These are phyloP conservation scores for Phymatocera aterrima DNA, from an alignment of 2,888 invertebrate species.

Conservation along the genomic window DNA sequence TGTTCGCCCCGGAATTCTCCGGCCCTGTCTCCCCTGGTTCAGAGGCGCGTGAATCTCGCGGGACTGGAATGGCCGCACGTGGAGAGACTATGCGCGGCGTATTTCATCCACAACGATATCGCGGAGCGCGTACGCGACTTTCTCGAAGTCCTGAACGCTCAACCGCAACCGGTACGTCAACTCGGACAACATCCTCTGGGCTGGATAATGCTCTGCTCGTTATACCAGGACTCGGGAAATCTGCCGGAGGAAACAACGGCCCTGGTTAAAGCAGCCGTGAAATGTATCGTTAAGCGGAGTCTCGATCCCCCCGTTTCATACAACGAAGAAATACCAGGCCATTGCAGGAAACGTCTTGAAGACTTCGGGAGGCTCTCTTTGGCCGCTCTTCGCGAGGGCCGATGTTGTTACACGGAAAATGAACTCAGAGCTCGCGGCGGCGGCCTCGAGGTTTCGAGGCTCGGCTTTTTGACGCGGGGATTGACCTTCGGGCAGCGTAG, in stretches of 20 bases:
- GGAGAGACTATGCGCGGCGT: constrained; percentile 74
- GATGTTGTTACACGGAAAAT: constrained; percentile 75
- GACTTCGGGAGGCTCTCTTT: constrained; percentile 77
- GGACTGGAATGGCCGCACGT: constrained; percentile 76
- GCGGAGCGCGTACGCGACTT: constrained; percentile 71
- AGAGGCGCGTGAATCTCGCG: constrained; percentile 75
- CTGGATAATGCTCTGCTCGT: constrained; percentile 76
- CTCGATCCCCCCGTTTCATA: constrained; percentile 65
- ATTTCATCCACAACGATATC: constrained; percentile 74
- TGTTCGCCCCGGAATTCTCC: constrained; percentile 73
- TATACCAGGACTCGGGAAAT: constrained; percentile 72
- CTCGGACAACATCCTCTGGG: constrained; percentile 77
- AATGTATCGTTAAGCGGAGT: constrained; percentile 74
- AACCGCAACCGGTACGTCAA: constrained; percentile 70
- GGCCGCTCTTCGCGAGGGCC: constrained; percentile 75
- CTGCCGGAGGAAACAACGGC: constrained; percentile 70
- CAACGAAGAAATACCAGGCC: constrained; percentile 71
- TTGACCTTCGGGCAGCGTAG: constrained; percentile 74
- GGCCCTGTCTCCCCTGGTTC: constrained; percentile 74
- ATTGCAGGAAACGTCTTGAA: constrained; percentile 75
- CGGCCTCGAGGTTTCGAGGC: constrained; percentile 71
- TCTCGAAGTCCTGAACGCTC: constrained; percentile 73
- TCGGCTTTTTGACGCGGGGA: constrained; percentile 75
- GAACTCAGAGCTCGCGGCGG: constrained; percentile 75
- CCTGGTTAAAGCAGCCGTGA: constrained; percentile 73